Conservation (phyloP, 2,888 invertebrate genomes). For the Campoplex nolae region DNA sequence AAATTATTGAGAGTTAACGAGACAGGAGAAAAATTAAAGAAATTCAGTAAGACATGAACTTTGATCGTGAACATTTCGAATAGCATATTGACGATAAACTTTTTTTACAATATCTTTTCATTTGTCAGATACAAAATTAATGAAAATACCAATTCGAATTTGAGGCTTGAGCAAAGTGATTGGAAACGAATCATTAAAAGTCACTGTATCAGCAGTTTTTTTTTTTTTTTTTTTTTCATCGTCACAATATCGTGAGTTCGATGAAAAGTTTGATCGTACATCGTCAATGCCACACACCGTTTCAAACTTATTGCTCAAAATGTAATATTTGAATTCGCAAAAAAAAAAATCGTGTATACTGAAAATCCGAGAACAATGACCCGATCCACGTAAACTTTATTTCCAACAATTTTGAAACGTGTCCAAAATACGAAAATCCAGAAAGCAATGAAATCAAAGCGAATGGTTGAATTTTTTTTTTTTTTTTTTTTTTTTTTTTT, state of each 20-base stretch:
- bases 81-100: neutral
- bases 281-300: too few relatives aligned
- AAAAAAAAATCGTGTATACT: slow-evolving; percentile 7
- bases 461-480: neutral
- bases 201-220: neutral
- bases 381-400: slow-evolving; percentile 58
- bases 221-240: neutral
- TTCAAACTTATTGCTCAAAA: neutral
- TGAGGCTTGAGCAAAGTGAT: too few relatives aligned
- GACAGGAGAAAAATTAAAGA: slow-evolving; percentile 21
- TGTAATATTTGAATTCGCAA: neutral
- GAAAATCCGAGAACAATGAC: slow-evolving; percentile 73
- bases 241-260: neutral
- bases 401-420: slow-evolving; percentile 73
- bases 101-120: neutral
- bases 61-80: slow-evolving; percentile 19
- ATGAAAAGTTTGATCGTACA: neutral
- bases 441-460: neutral
- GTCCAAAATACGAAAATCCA: slow-evolving; percentile 72
- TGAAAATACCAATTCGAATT: neutral
- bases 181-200: too few relatives aligned
- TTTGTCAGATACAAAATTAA: neutral
- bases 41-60: slow-evolving; percentile 34
- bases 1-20: slow-evolving; percentile 49
- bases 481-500: neutral